Evolutionary conservation across 2,888 invertebrate genomes (phyloP).

Genomic region (Drosophila anomelani): DNA sequence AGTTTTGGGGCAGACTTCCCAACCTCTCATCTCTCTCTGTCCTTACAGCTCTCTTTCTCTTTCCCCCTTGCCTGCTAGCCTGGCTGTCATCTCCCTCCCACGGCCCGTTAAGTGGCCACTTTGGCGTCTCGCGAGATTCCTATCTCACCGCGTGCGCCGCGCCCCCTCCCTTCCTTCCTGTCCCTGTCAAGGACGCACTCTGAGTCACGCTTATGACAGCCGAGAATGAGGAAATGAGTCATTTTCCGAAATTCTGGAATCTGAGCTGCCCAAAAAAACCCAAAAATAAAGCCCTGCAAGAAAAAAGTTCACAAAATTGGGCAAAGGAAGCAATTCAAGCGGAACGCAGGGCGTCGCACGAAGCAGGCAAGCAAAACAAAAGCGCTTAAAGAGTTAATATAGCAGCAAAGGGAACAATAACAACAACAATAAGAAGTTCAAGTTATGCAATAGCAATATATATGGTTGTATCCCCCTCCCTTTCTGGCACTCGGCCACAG

Average conservation of each 20-base stretch:
- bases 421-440: not conserved
- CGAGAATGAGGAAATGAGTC: constrained; percentile 49
- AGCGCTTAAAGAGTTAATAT: constrained; percentile 14
- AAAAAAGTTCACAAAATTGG: constrained; percentile 8
- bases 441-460: constrained; percentile 28
- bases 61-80: not conserved
- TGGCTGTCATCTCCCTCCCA: constrained; percentile 5
- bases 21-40: not conserved
- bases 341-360: constrained; percentile 17
- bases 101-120: constrained; percentile 48
- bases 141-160: constrained; percentile 46
- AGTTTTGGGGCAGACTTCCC: constrained; percentile 17
- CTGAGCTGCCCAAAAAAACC: constrained; percentile 3
- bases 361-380: constrained; percentile 26
- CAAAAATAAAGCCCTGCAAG: not conserved
- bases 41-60: not conserved
- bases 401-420: not conserved
- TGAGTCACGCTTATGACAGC: constrained; percentile 57
- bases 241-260: constrained; percentile 30
- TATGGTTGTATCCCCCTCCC: not conserved
- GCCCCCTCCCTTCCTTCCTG: not conserved
- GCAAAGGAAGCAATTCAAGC: constrained; percentile 7
- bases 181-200: constrained; percentile 36
- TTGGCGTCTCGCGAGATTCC: constrained; percentile 62
- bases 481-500: constrained; percentile 3